Evolutionary conservation across 1,140 invertebrate genomes (phyloP).

Genomic region (Papilio dardanus): DNA sequence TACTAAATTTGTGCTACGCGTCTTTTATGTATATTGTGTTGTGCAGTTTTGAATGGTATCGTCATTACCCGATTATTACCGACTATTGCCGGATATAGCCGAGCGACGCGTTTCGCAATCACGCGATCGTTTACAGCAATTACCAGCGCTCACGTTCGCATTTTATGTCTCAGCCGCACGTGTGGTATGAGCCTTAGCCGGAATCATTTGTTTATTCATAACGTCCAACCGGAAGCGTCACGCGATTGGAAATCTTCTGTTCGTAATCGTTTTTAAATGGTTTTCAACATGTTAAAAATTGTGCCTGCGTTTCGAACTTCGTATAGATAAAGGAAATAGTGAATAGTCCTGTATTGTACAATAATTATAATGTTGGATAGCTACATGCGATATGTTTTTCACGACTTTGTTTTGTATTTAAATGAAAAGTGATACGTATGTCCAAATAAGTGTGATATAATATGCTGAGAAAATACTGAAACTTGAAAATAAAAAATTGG

Average conservation of each 20-base stretch:
- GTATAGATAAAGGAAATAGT: constrained; percentile 31
- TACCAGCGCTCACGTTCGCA: constrained; percentile 37
- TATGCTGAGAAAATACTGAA: too few species aligned
- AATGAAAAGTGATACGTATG: too few species aligned
- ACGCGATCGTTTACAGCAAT: constrained; percentile 43
- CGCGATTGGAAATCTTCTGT: constrained; percentile 42
- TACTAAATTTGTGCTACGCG: too few species aligned
- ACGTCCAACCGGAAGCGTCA: constrained; percentile 30
- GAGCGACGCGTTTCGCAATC: constrained; percentile 36
- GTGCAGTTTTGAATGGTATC: not conserved
- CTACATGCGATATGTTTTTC: not conserved
- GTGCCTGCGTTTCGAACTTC: not conserved
- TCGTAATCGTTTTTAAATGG: constrained; percentile 53
- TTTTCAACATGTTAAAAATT: constrained; percentile 44
- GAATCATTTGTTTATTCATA: constrained; percentile 50
- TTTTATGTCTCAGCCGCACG: constrained; percentile 40
- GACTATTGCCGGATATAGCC: constrained; percentile 9
- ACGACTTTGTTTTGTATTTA: not conserved
- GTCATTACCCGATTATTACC: not conserved
- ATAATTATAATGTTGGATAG: not conserved
- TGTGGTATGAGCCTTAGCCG: constrained; percentile 29
- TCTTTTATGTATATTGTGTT: not conserved
- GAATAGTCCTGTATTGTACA: constrained; percentile 17
- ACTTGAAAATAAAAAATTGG: too few species aligned
- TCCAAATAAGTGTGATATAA: too few species aligned